Percentiles rank a stretch among this genome's conserved stretches.
phyloP scores from a whole-genome alignment of 2,888 invertebrate genomes.

The Tolmerus cingulatus region DNA sequence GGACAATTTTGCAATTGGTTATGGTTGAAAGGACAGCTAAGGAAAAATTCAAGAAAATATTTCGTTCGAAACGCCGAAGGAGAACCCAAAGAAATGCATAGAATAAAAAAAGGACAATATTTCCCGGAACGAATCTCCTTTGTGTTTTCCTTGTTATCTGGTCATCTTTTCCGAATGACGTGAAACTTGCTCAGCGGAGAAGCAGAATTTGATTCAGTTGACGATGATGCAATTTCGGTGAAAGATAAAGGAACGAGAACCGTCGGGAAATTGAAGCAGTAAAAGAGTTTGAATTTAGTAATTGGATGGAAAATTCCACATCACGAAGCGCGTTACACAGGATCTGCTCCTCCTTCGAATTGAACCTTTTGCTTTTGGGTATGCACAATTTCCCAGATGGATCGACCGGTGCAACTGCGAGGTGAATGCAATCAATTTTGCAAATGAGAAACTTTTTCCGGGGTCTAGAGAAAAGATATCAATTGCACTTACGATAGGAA shows the following conservation, averaged over 20 bases:
- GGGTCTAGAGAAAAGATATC: background rate
- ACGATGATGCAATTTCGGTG: slow-evolving; percentile 22
- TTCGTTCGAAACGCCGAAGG: background rate
- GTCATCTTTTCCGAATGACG: slow-evolving; percentile 25
- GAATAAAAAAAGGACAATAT: background rate
- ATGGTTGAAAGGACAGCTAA: background rate
- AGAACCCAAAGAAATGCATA: background rate
- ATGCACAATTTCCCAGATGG: background rate
- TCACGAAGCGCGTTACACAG: background rate
- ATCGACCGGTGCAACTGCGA: background rate
- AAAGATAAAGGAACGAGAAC: slow-evolving; percentile 14
- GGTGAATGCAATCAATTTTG: background rate
- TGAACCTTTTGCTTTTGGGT: background rate
- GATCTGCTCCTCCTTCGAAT: background rate
- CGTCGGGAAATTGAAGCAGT: slow-evolving; percentile 16
- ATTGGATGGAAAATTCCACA: slow-evolving; percentile 26
- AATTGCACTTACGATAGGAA: background rate
- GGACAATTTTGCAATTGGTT: background rate
- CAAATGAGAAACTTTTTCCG: background rate
- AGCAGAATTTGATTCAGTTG: slow-evolving; percentile 23
- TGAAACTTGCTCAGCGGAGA: slow-evolving; percentile 6
- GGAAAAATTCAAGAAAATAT: background rate
- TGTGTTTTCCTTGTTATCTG: slow-evolving; percentile 21
- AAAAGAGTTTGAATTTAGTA: slow-evolving; percentile 26
- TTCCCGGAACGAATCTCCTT: background rate